Percentiles rank a stretch among this genome's conserved stretches.
phyloP scores from a whole-genome alignment of 1,140 invertebrate species.

The Trichomalopsis sarcophagae region DNA sequence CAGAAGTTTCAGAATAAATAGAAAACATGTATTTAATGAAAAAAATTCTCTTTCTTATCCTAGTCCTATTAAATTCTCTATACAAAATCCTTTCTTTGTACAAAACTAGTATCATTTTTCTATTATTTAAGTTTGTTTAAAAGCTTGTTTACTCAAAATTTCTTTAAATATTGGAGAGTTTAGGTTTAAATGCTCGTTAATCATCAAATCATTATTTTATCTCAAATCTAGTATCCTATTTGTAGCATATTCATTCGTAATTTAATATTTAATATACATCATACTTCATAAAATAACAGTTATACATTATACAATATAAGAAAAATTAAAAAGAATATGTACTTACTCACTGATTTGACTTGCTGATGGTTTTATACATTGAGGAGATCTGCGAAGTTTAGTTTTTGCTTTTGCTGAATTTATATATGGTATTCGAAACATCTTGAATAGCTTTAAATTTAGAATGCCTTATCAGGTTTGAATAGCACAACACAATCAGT shows the following conservation, averaged over 20 bases:
- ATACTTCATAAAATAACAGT: background rate
- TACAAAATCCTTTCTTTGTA: background rate
- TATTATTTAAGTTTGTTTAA: too few relatives aligned
- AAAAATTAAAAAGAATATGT: background rate
- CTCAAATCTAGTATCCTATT: background rate
- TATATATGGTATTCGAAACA: constrained; percentile 30
- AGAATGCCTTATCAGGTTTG: background rate
- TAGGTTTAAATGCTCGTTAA: too few relatives aligned
- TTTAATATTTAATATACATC: background rate
- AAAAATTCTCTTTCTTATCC: background rate
- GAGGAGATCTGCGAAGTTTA: constrained; percentile 22
- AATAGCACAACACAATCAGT: background rate
- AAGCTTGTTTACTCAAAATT: too few relatives aligned
- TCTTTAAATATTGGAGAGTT: too few relatives aligned
- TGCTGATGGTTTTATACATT: constrained; percentile 5
- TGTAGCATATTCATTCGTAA: background rate
- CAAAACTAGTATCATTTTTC: too few relatives aligned
- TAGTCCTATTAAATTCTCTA: background rate
- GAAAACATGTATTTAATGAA: constrained; percentile 37
- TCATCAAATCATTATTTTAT: background rate
- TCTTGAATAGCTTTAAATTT: constrained; percentile 10
- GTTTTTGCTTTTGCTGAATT: background rate
- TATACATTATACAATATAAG: background rate
- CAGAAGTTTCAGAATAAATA: constrained; percentile 31
- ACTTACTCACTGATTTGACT: constrained; percentile 35